A percentile compares a stretch with the other conserved stretches of the same genome.
Conservation (phyloP, 2,113 vertebrate genomes). For the Odocoileus virginianus region DNA sequence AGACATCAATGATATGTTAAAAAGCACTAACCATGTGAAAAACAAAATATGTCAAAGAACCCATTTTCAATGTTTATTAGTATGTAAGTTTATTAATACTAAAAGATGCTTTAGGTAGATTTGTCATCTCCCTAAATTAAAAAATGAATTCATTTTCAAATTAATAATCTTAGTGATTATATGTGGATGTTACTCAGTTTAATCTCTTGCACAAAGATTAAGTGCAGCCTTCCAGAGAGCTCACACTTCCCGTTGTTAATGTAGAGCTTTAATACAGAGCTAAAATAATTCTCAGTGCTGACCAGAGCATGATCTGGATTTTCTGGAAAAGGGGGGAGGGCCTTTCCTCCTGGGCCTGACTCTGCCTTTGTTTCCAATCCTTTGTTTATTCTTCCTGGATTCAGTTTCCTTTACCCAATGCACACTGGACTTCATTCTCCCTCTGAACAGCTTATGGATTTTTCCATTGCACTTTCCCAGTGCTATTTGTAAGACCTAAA, state of each 20-base stretch:
- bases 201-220: conserved; percentile 49
- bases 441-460: not conserved
- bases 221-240: conserved; percentile 39
- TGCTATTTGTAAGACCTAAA: not conserved
- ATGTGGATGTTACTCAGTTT: conserved; percentile 45
- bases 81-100: not conserved
- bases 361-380: not conserved
- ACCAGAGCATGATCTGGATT: not conserved
- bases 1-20: not conserved
- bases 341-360: not conserved
- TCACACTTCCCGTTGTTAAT: conserved; percentile 18
- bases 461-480: not conserved
- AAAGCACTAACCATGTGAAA: conserved; percentile 16
- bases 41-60: conserved; percentile 21
- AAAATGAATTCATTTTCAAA: conserved; percentile 31
- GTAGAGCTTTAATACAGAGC: not conserved
- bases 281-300: not conserved
- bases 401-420: not conserved
- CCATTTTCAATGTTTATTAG: conserved; percentile 3
- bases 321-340: not conserved
- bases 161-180: conserved; percentile 47
- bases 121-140: not conserved
- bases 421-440: not conserved
- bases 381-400: not conserved
- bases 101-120: not conserved